Evolutionary conservation across 2,797 vertebrate species (phyloP), one percentile per base, ranked within the genome.

Genomic region (Chelon auratus): DNA sequence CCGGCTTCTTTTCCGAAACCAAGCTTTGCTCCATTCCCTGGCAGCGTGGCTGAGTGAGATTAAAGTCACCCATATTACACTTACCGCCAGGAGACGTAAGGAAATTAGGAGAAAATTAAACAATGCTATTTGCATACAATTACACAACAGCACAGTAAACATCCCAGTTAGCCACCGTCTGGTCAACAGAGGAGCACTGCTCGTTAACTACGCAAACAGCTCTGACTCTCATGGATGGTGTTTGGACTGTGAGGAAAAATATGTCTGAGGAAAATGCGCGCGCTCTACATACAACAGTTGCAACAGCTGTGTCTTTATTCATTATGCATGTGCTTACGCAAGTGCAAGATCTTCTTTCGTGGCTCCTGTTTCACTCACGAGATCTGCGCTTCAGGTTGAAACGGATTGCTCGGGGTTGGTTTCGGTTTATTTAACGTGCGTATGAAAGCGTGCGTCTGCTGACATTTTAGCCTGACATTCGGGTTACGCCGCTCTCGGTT

Each of bases 111-210:
- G 83, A 74, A 85, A 91, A 90, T 91, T 79, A 90, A 91, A 91
- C 88, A 93, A 89, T 80, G 67, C 77, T 43, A 80, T 91, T 92
- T 91, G 87, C 88, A 90, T 86, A 81, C 71, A 87, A 86, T 91
- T 88, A 84, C 82, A 87, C 87, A 84, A 77, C 63, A 63, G 75
- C 65, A 30, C 51, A 6, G 62, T 43, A 75, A 85, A 73, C 75
- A 36, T 62, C 78, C 73, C 47, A 48, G 84, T 82, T 80, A 80
- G 81, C 69, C 68, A 14, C 66, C 53, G 77, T 75, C 86, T 82
- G 81, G 79, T 87, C 81, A 74, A 45, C 70, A 64, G 72, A 82
- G 73, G 58, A 77, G 77, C 9, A 7, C 48, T 5, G 62, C 78
- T 78, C 72, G 84, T 88, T 87, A 80, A 66, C 78, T 78, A 65